Conservation (phyloP, 2,113 vertebrate species). For the Hyperopisus bebe region DNA sequence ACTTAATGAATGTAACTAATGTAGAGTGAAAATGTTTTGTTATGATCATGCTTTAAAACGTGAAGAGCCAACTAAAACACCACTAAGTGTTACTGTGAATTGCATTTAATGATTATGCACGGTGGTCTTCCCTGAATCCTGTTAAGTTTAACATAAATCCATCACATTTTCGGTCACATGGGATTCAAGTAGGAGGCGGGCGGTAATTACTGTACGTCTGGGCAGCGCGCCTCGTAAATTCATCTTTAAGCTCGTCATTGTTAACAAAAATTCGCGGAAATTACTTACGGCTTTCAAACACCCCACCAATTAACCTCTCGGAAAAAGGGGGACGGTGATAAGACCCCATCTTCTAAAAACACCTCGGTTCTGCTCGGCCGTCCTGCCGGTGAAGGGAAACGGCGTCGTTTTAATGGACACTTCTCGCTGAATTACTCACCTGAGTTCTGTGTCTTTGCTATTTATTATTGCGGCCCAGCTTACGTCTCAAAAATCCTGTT, state of each 20-base stretch:
- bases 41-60: background rate
- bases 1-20: background rate
- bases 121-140: background rate
- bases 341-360: background rate
- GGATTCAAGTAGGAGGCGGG: background rate
- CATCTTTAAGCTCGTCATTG: conserved; percentile 7
- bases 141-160: conserved; percentile 6
- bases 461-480: background rate
- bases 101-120: background rate
- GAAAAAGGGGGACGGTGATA: background rate
- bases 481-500: background rate
- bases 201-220: background rate
- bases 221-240: background rate
- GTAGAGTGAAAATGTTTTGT: background rate
- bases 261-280: background rate
- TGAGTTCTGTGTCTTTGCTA: background rate
- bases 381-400: background rate
- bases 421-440: background rate
- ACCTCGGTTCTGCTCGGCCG: background rate
- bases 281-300: background rate
- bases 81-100: background rate
- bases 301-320: conserved; percentile 3
- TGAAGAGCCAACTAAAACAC: background rate
- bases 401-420: background rate
- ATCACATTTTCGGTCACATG: background rate